These are phyloP conservation scores for Pseudococcus jackbeardsleyi DNA, from an alignment of 2,888 invertebrate species.

Conservation along the genomic window DNA sequence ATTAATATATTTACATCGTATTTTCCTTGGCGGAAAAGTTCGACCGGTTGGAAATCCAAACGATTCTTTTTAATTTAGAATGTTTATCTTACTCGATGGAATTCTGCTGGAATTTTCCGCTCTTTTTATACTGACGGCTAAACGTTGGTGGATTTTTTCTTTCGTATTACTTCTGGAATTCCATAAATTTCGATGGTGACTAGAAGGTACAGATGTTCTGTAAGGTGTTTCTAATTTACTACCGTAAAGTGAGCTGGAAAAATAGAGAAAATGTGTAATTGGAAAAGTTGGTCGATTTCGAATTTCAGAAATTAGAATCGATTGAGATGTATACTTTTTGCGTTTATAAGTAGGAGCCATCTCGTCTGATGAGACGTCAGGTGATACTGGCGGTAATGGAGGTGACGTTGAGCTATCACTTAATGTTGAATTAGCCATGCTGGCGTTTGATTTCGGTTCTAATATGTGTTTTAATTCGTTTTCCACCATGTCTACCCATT, in stretches of 20 bases:
- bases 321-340: slow-evolving; percentile 67
- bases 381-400: slow-evolving; percentile 82
- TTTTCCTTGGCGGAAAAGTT: slow-evolving; percentile 7
- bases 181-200: slow-evolving; percentile 62
- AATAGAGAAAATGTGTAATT: not conserved
- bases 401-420: slow-evolving; percentile 83
- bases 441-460: slow-evolving; percentile 79
- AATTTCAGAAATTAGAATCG: not conserved
- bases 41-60: slow-evolving; percentile 18
- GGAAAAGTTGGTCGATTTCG: not conserved
- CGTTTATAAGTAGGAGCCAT: slow-evolving; percentile 70
- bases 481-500: slow-evolving; percentile 87
- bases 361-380: slow-evolving; percentile 72
- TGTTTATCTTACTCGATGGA: slow-evolving; percentile 66
- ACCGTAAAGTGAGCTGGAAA: slow-evolving; percentile 65
- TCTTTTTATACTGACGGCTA: slow-evolving; percentile 62
- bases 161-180: slow-evolving; percentile 57
- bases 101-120: slow-evolving; percentile 64
- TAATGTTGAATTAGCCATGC: slow-evolving; percentile 74
- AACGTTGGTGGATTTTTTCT: slow-evolving; percentile 63
- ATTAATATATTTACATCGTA: slow-evolving; percentile 39
- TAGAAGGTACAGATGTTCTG: slow-evolving; percentile 58
- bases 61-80: slow-evolving; percentile 39
- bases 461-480: slow-evolving; percentile 83
- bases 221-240: slow-evolving; percentile 65